A percentile compares a stretch with the other conserved stretches of the same genome.
Conservation (phyloP, 1,140 invertebrate species). For the Panulirus ornatus region DNA sequence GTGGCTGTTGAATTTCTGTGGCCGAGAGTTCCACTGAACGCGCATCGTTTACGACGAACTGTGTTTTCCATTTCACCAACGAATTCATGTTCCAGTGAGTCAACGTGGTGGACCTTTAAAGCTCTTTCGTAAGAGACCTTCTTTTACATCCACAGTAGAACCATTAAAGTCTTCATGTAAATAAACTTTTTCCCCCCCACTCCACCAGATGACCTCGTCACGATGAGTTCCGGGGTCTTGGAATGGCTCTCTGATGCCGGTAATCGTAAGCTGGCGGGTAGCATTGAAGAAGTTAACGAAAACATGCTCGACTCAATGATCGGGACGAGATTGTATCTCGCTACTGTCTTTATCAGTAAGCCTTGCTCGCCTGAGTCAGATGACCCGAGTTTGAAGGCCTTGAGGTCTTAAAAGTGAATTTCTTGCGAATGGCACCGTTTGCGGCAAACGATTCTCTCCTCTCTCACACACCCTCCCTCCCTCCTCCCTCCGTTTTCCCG, state of each 20-base stretch:
- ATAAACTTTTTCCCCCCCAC: conserved; percentile 2
- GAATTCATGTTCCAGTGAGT: no score
- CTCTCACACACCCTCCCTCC: not conserved
- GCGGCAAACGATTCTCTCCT: not conserved
- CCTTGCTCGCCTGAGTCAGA: no score
- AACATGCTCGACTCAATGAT: conserved; percentile 92
- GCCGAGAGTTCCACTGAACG: no score
- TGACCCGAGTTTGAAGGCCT: no score
- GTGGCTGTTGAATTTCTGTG: no score
- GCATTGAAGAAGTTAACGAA: conserved; percentile 93
- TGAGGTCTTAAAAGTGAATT: no score
- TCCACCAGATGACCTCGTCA: conserved; percentile 57
- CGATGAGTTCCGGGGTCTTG: conserved; percentile 85
- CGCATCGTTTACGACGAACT: no score
- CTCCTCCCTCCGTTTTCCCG: not conserved
- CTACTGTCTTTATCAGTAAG: conserved; percentile 87
- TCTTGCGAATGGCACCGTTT: not conserved
- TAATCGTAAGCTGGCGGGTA: conserved; percentile 93
- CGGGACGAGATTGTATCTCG: conserved; percentile 91
- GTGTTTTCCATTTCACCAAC: no score
- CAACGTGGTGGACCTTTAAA: no score
- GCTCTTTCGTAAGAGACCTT: no score
- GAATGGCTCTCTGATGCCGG: conserved; percentile 97
- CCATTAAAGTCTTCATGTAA: no score
- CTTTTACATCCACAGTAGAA: no score